Evolutionary conservation across 2,888 invertebrate genomes (phyloP).

Genomic region (Drosophila birchii): DNA sequence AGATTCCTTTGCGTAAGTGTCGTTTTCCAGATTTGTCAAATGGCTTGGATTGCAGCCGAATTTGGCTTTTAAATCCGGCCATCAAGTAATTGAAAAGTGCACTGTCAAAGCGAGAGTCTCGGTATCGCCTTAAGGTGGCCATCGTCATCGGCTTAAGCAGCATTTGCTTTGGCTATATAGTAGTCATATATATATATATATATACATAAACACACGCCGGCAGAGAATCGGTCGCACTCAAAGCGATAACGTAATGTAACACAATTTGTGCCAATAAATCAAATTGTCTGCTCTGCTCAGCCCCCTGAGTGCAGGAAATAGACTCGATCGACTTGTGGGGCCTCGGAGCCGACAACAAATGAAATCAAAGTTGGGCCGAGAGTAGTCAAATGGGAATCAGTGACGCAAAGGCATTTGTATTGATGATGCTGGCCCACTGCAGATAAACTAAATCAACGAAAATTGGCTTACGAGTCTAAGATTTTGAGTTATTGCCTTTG

Average conservation of each 20-base stretch:
- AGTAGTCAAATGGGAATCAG: slow-evolving; percentile 63
- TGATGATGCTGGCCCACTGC: slow-evolving; percentile 52
- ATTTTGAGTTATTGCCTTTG: slow-evolving; percentile 68
- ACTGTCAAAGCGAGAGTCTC: slow-evolving; percentile 31
- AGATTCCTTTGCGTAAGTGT: slow-evolving; percentile 12
- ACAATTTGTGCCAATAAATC: slow-evolving; percentile 78
- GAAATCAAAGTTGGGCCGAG: slow-evolving; percentile 53
- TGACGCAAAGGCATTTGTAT: slow-evolving; percentile 66
- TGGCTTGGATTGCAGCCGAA: slow-evolving; percentile 41
- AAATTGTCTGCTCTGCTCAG: slow-evolving; percentile 62
- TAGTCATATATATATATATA: too few relatives aligned
- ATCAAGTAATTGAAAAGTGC: slow-evolving; percentile 70
- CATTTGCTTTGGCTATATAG: slow-evolving; percentile 10
- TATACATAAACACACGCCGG: slow-evolving; percentile 14
- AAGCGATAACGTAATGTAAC: slow-evolving; percentile 75
- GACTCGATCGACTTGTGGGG: slow-evolving; percentile 14
- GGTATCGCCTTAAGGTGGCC: slow-evolving; percentile 48
- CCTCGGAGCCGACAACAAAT: slow-evolving; percentile 41
- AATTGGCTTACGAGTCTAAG: slow-evolving; percentile 71
- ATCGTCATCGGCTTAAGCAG: slow-evolving; percentile 29
- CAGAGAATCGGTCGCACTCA: slow-evolving; percentile 51
- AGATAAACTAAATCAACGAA: slow-evolving; percentile 78
- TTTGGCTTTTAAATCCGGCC: slow-evolving; percentile 31
- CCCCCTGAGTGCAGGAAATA: slow-evolving; percentile 37
- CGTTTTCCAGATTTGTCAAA: slow-evolving; percentile 40